Percentiles rank a stretch among this genome's conserved stretches.
Conservation (phyloP, 2,113 vertebrate species). For the Haliaeetus leucogaster region DNA sequence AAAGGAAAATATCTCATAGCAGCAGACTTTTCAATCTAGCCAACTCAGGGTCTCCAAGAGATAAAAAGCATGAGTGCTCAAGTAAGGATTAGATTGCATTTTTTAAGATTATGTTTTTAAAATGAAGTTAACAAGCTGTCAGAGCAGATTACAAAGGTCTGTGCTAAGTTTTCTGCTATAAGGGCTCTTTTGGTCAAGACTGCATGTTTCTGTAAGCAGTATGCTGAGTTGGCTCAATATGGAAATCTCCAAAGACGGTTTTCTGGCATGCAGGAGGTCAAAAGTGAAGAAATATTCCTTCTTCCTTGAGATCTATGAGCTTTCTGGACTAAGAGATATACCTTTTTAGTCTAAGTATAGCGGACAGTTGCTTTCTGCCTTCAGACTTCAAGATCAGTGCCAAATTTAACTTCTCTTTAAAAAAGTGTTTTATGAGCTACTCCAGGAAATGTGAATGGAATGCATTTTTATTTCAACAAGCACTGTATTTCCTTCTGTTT, state of each 20-base stretch:
- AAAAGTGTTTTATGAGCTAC: not conserved
- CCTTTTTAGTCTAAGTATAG: not conserved
- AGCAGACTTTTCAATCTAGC: not conserved
- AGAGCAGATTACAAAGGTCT: not conserved
- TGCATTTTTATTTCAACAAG: not conserved
- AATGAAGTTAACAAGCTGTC: not conserved
- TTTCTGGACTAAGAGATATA: not conserved
- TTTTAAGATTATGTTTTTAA: not conserved
- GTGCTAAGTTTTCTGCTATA: not conserved
- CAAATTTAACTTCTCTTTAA: not conserved
- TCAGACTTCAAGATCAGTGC: not conserved
- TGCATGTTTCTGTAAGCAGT: not conserved
- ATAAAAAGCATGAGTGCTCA: not conserved
- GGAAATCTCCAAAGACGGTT: not conserved
- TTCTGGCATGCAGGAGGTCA: not conserved
- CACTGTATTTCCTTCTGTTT: not conserved
- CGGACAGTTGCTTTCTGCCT: not conserved
- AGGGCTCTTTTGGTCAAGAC: not conserved
- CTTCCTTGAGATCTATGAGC: not conserved
- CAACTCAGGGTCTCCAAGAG: not conserved
- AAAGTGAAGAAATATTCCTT: not conserved
- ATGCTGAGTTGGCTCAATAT: not conserved
- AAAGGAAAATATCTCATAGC: not conserved
- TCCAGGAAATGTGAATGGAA: not conserved
- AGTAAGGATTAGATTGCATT: not conserved